Percentiles rank a stretch among this genome's conserved stretches.
phyloP scores from a whole-genome alignment of 2,113 vertebrate genomes.

The Nesogale talazaci region DNA sequence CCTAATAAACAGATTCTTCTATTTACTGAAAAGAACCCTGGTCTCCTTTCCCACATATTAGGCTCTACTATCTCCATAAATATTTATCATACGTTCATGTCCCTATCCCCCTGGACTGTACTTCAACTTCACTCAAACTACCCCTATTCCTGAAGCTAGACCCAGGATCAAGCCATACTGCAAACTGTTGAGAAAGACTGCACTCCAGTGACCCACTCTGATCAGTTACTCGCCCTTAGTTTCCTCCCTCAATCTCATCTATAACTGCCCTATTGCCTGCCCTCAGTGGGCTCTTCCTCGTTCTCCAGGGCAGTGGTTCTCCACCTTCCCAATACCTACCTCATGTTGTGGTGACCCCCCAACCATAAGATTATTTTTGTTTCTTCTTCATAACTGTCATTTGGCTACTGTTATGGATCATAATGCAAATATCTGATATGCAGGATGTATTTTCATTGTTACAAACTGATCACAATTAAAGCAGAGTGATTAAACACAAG shows the following conservation, averaged over 20 bases:
- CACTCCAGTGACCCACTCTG: neutral
- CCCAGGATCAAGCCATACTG: neutral
- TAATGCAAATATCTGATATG: no score
- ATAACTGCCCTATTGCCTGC: neutral
- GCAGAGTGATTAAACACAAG: no score
- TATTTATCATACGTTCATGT: neutral
- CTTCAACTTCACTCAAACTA: neutral
- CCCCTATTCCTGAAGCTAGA: neutral
- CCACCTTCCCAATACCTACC: no score
- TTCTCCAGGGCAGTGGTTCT: neutral
- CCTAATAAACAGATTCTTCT: neutral
- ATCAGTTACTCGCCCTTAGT: neutral
- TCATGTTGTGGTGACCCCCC: no score
- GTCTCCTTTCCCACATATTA: no score
- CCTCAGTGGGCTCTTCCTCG: neutral
- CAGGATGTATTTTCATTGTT: no score
- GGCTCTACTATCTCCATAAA: neutral
- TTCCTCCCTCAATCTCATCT: no score
- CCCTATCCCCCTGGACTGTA: no score
- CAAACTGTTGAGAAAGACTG: neutral
- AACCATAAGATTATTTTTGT: no score
- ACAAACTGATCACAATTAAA: no score
- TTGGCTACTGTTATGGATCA: no score
- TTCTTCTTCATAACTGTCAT: no score
- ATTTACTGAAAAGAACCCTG: neutral